phyloP scores from a whole-genome alignment of 2,113 vertebrate genomes.

The Oreochromis niloticus region DNA sequence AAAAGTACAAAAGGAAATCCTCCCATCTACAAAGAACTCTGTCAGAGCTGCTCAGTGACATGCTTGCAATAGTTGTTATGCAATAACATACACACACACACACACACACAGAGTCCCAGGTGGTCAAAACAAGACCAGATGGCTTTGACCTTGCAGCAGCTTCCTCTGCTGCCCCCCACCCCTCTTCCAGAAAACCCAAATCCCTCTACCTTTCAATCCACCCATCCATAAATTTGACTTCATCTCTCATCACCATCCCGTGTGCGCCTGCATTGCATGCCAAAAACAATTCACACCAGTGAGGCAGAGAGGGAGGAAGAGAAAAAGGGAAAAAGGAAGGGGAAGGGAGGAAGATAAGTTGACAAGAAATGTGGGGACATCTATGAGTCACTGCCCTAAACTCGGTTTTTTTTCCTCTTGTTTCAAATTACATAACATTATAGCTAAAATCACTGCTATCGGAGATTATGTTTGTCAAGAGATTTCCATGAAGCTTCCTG shows the following conservation, averaged over 20 bases:
- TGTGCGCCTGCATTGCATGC: background rate
- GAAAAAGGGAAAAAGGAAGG: background rate
- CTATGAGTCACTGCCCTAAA: background rate
- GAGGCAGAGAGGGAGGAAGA: background rate
- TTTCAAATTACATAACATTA: background rate
- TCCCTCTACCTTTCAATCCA: background rate
- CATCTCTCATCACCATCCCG: background rate
- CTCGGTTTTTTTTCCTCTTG: background rate
- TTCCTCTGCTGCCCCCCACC: background rate
- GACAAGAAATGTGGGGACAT: background rate
- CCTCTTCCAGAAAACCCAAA: background rate
- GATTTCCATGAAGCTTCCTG: background rate
- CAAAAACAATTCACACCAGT: background rate
- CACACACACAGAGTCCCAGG: background rate
- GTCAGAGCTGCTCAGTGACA: background rate
- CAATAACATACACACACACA: background rate
- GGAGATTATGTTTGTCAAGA: background rate
- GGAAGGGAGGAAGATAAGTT: background rate
- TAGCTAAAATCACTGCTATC: fast-evolving
- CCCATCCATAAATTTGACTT: background rate
- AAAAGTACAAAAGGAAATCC: background rate
- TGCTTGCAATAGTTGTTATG: background rate
- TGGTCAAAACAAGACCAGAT: background rate
- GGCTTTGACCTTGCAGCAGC: slow-evolving; percentile 17
- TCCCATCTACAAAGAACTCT: background rate